phyloP scores from a whole-genome alignment of 1,140 invertebrate species.

The Nixonia krombeini region DNA sequence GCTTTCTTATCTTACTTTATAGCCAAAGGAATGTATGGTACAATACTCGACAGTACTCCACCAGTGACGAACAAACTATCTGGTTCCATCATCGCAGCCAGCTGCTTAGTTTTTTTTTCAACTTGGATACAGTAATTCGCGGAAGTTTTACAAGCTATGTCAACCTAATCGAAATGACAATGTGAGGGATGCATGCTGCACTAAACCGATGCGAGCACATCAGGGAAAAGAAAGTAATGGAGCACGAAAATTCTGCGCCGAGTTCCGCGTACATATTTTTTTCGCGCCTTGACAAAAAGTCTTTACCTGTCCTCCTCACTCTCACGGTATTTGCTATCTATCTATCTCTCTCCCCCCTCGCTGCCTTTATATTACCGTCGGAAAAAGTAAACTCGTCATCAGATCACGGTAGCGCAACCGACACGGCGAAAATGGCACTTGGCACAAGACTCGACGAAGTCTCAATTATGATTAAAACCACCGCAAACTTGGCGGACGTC shows the following conservation, averaged over 20 bases:
- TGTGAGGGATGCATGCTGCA: conserved; percentile 41
- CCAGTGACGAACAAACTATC: conserved; percentile 43
- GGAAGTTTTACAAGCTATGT: conserved; percentile 52
- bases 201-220: conserved; percentile 38
- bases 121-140: conserved; percentile 30
- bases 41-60: conserved; percentile 70
- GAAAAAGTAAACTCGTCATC: too few species aligned
- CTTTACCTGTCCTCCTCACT: too few species aligned
- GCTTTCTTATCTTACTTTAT: conserved; percentile 68
- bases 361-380: neutral
- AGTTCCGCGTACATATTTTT: conserved; percentile 24
- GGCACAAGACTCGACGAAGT: too few species aligned
- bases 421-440: too few species aligned
- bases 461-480: too few species aligned
- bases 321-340: too few species aligned
- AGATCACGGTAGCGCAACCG: too few species aligned
- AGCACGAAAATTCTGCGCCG: conserved; percentile 29
- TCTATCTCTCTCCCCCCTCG: neutral
- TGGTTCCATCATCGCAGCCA: conserved; percentile 62
- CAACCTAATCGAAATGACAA: conserved; percentile 41
- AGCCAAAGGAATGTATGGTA: conserved; percentile 74
- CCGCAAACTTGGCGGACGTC: too few species aligned
- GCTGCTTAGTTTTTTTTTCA: conserved; percentile 61
- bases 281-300: conserved; percentile 41
- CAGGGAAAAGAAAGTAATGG: conserved; percentile 23